These are phyloP conservation scores for Myotis davidii DNA, from an alignment of 2,113 vertebrate genomes.

Conservation along the genomic window DNA sequence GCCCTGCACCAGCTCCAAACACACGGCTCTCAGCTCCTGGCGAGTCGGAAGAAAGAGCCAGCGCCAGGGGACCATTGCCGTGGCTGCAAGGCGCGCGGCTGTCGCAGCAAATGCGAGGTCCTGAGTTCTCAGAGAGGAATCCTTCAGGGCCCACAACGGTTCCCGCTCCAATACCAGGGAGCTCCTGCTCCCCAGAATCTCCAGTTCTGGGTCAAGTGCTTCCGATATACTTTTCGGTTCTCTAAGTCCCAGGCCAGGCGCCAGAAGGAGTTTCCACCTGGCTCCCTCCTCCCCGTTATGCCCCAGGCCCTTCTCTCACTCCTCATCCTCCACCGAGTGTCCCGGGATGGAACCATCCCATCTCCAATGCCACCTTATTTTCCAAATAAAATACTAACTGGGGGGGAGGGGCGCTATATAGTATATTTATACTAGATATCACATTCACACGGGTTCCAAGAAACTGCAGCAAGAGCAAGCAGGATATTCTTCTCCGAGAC, in stretches of 20 bases:
- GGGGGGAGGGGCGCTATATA: not conserved
- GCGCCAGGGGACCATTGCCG: not conserved
- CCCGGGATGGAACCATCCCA: not conserved
- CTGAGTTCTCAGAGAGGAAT: conserved; percentile 34
- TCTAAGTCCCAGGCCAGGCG: not conserved
- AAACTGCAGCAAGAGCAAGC: conserved; percentile 43
- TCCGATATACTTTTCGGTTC: not conserved
- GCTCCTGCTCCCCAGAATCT: not conserved
- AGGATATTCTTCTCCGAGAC: not conserved
- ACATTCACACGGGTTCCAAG: conserved; percentile 63
- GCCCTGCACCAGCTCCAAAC: not conserved
- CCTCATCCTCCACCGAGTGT: not conserved
- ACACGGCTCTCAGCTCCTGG: not conserved
- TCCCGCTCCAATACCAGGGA: not conserved
- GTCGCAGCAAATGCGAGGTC: conserved; percentile 9
- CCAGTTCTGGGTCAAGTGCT: not conserved
- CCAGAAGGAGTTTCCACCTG: not conserved
- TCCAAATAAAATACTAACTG: conserved; percentile 58
- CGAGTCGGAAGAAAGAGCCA: conserved; percentile 32
- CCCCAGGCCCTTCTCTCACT: not conserved
- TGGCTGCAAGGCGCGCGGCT: not conserved
- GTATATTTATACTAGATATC: conserved; percentile 26
- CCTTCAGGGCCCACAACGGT: not conserved
- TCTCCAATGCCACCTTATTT: conserved; percentile 39
- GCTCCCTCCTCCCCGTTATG: not conserved